phyloP scores from a whole-genome alignment of 2,888 invertebrate genomes.

The Dolomedes plantarius region DNA sequence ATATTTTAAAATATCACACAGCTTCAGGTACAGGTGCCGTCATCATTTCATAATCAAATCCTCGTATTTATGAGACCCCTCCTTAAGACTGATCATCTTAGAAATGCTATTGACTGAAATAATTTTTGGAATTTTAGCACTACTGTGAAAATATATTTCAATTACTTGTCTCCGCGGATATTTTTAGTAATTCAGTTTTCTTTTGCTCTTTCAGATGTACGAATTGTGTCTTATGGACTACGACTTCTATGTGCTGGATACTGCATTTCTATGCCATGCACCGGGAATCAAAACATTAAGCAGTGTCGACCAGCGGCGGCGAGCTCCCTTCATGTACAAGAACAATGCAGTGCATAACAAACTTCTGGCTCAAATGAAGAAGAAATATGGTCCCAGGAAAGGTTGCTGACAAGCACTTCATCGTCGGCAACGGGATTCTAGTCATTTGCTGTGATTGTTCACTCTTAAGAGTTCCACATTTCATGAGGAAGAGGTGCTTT shows the following conservation, averaged over 20 bases:
- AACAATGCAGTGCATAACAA: conserved; percentile 82
- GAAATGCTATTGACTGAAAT: too few relatives aligned
- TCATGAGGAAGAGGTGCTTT: neutral
- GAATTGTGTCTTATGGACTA: conserved; percentile 92
- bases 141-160: too few relatives aligned
- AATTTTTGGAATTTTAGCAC: too few relatives aligned
- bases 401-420: conserved; percentile 57
- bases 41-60: too few relatives aligned
- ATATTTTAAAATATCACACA: too few relatives aligned
- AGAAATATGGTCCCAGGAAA: conserved; percentile 72
- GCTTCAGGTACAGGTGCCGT: too few relatives aligned
- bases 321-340: conserved; percentile 85
- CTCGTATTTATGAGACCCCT: too few relatives aligned
- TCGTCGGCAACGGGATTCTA: conserved; percentile 24
- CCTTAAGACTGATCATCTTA: too few relatives aligned
- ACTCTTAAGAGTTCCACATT: neutral
- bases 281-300: conserved; percentile 89
- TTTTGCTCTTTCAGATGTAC: conserved; percentile 83
- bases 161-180: too few relatives aligned
- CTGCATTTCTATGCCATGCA: conserved; percentile 93
- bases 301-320: conserved; percentile 86
- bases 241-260: conserved; percentile 93
- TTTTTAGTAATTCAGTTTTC: too few relatives aligned
- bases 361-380: conserved; percentile 70
- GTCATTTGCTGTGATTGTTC: conserved; percentile 46